These are phyloP conservation scores for Smutsia gigantea DNA, from an alignment of 2,797 vertebrate genomes.

Conservation along the genomic window DNA sequence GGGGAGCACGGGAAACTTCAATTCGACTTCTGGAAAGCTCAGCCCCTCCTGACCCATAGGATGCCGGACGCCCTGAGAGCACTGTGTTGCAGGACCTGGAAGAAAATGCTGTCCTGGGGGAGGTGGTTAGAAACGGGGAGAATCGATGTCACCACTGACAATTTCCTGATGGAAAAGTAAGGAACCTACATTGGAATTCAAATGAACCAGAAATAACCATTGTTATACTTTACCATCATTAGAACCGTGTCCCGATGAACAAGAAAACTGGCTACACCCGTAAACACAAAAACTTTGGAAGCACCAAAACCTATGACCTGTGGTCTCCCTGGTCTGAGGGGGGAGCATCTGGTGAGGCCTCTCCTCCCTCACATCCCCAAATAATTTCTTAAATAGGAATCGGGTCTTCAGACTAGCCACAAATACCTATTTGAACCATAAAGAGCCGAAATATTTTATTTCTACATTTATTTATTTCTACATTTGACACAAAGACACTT, in stretches of 20 bases:
- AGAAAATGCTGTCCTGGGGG: neutral
- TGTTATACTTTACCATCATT: neutral
- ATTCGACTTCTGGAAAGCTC: constrained; percentile 28
- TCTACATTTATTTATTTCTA: neutral
- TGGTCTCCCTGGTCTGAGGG: fast-evolving
- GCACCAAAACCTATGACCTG: neutral
- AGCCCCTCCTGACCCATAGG: neutral
- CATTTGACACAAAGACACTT: neutral
- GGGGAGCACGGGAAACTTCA: constrained; percentile 11
- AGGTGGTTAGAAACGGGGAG: neutral
- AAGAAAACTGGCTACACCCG: neutral
- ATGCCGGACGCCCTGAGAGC: neutral
- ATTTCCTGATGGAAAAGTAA: too few relatives aligned
- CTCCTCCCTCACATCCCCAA: fast-evolving
- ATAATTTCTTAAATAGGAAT: fast-evolving
- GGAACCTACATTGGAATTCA: neutral
- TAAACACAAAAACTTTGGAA: neutral
- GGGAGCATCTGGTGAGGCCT: neutral
- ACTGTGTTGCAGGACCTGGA: too few relatives aligned
- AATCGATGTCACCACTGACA: too few relatives aligned
- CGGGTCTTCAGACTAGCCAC: neutral
- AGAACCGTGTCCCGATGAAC: neutral
- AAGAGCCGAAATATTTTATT: neutral
- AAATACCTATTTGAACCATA: neutral
- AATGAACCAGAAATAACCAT: neutral